Percentiles rank a stretch among this genome's conserved stretches.
Evolutionary conservation across 2,113 vertebrate genomes (phyloP).

Genomic region (Trinectes maculatus): DNA sequence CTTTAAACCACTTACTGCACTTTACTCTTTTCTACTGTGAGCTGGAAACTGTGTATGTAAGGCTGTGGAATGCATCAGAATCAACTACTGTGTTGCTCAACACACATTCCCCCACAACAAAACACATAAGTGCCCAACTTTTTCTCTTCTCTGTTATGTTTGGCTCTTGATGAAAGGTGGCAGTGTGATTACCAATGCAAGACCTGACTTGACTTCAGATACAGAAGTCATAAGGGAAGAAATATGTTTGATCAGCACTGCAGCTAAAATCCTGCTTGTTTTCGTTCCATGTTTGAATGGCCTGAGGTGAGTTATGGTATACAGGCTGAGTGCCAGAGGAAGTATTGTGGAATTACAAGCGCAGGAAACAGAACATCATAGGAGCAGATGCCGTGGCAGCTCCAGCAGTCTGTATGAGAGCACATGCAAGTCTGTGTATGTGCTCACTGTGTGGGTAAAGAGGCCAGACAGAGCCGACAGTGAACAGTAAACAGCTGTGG

Average conservation of each 20-base stretch:
- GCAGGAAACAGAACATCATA: conserved; percentile 43
- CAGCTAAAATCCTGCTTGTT: conserved; percentile 15
- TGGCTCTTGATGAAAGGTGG: not conserved
- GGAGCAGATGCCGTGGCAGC: not conserved
- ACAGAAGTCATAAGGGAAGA: not conserved
- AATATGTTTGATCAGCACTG: not conserved
- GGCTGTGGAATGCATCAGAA: not conserved
- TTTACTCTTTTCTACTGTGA: no score
- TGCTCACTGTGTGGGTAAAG: not conserved
- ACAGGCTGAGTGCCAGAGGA: conserved; percentile 12
- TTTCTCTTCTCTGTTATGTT: not conserved
- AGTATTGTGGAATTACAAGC: conserved; percentile 27
- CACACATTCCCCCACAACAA: not conserved
- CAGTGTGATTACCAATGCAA: conserved; percentile 22
- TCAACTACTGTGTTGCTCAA: no score
- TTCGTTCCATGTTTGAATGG: conserved; percentile 15
- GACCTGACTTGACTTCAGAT: conserved; percentile 18
- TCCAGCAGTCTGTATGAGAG: not conserved
- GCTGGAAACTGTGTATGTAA: not conserved
- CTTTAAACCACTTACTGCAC: not conserved
- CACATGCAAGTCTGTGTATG: not conserved
- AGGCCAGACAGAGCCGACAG: conserved; percentile 31
- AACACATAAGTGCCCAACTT: not conserved
- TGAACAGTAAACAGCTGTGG: conserved; percentile 8
- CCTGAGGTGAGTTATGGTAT: conserved; percentile 16